Conservation (phyloP, 2,888 invertebrate species). For the Corbicula japonica region DNA sequence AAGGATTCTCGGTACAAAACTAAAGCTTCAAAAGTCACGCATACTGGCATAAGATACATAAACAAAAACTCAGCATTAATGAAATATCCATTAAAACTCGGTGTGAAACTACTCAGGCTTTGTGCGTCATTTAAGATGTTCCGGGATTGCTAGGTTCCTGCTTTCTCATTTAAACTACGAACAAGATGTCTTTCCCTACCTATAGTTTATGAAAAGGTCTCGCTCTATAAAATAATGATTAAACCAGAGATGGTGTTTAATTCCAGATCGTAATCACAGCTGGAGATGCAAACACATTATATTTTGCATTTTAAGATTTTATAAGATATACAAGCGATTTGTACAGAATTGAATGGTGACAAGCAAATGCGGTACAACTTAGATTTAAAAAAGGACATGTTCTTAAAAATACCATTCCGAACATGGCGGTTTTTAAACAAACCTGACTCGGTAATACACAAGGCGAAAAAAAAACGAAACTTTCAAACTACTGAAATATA, state of each 20-base stretch:
- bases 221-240: constrained; percentile 7
- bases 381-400: too few relatives aligned
- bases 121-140: constrained; percentile 52
- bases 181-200: constrained; percentile 13
- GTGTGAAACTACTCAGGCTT: constrained; percentile 50
- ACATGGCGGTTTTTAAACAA: too few relatives aligned
- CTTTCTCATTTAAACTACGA: constrained; percentile 16
- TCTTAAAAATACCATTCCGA: too few relatives aligned
- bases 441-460: too few relatives aligned
- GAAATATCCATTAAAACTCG: constrained; percentile 50
- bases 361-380: too few relatives aligned
- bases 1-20: constrained; percentile 17
- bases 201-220: constrained; percentile 14
- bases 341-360: too few relatives aligned
- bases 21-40: constrained; percentile 43
- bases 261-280: constrained; percentile 28
- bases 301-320: not conserved
- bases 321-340: too few relatives aligned
- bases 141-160: constrained; percentile 24
- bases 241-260: constrained; percentile 18
- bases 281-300: constrained; percentile 11
- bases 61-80: constrained; percentile 49
- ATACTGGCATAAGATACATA: constrained; percentile 38
- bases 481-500: too few relatives aligned
- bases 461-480: too few relatives aligned